Evolutionary conservation across 2,113 vertebrate genomes (phyloP).

Genomic region (Pseudorhombus dupliciocellatus): DNA sequence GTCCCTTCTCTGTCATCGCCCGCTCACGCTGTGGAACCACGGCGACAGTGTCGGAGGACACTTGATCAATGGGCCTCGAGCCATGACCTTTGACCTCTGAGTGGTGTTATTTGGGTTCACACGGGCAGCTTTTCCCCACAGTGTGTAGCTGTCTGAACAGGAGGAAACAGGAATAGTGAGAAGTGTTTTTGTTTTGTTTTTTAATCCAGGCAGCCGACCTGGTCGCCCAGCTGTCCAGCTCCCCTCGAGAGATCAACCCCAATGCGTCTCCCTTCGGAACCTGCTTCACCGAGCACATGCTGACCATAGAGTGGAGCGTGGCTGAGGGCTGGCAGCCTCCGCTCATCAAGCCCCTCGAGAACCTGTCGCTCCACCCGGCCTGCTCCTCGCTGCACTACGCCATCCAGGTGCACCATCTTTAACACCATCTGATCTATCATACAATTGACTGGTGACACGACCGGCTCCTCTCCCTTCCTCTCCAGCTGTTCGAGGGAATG

Average conservation of each 20-base stretch:
- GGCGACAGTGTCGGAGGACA: neutral
- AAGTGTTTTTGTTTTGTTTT: neutral
- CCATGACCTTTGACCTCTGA: slow-evolving; percentile 14
- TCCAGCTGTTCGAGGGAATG: slow-evolving; percentile 90
- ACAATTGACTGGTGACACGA: no score
- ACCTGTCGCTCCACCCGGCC: slow-evolving; percentile 87
- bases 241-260: slow-evolving; percentile 11
- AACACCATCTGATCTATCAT: no score
- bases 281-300: slow-evolving; percentile 93
- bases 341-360: slow-evolving; percentile 84
- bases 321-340: slow-evolving; percentile 87
- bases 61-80: no score
- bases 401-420: slow-evolving; percentile 39
- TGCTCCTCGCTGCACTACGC: slow-evolving; percentile 67
- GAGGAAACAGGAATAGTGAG: no score
- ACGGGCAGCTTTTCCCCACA: no score
- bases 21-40: neutral
- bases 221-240: slow-evolving; percentile 31
- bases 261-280: slow-evolving; percentile 81
- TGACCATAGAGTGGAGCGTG: slow-evolving; percentile 86
- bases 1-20: slow-evolving; percentile 22
- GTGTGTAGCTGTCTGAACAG: no score
- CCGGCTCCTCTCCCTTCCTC: neutral
- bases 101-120: neutral
- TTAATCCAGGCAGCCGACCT: slow-evolving; percentile 45